Evolutionary conservation across 2,888 invertebrate species (phyloP), one percentile per base, ranked within the genome.

Genomic region (Adelognathus sp.): DNA sequence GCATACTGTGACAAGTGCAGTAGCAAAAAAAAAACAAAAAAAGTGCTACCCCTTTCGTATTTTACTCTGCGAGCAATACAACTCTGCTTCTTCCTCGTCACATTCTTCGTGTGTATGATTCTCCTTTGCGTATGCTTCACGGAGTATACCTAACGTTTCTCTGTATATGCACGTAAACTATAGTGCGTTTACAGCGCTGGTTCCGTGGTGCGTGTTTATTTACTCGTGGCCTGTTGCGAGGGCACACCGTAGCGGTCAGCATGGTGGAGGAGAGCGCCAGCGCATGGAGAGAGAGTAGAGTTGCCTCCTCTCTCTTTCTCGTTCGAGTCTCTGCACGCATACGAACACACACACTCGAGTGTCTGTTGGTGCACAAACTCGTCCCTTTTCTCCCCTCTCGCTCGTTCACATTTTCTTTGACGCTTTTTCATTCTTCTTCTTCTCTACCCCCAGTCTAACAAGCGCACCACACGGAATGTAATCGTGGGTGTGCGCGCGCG

Each of bases 151-250:
- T n/a, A n/a, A 46, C 21, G n/a, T n/a, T 24, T 24, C 21, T n/a
- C 9, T 50, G n/a, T 24, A n/a, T 50, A 21, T 46, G n/a, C 5
- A 41, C 11, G 3, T n/a, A 50, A 50, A 11, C 21, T 24, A 50
- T 21, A 46, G 56, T 31, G 31, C 46, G 60, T 3, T 31, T 11
- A 29, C 36, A 44, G 33, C 67, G 63, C 70, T 70, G 67, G 56
- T 56, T 71, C 67, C 71, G 66, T 46, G 63, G 64, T 74, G 78
- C 63, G 78, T 80, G 80, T 81, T 81, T 81, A 81, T 81, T 81
- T 81, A 81, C 81, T 80, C 77, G 73, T 80, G 77, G 76, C 77
- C 74, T 80, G 80, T 78, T 75, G 80, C 76, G 77, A 81, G 79
- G 79, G 76, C 79, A 79, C 61, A 70, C 36, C 69, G 56, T 41